Evolutionary conservation across 2,797 vertebrate species (phyloP), one percentile per base, ranked within the genome.

Genomic region (Triplophysa bombifrons): DNA sequence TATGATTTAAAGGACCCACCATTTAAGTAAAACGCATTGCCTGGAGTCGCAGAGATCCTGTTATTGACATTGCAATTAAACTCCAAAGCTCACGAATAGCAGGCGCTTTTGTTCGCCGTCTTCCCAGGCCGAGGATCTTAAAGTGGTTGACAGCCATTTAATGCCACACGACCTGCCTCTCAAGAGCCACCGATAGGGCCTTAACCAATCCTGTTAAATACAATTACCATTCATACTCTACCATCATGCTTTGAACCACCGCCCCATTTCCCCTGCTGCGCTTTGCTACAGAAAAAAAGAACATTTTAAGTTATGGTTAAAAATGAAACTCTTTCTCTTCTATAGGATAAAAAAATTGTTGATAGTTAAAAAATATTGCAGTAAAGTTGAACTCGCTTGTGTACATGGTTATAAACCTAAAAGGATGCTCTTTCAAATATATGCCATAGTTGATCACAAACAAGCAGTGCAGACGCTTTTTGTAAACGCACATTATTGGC

Each of bases 81-180:
- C 76, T 64, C 34, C 11, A 77, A 83, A 55, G 73, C 80, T 77
- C 38, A 71, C 84, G 55, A 78, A 78, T 68, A 68, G 80, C 74
- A 83, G 74, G 84, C 80, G 85, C 85, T 85, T 85, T 83, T 25
- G 87, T 87, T 85, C 46, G 82, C 83, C 78, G 89, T 87, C 88
- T 90, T 92, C 90, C 88, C 91, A 92, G 90, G 88, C 90, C 86
- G 84, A 82, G 86, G 74, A 85, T 89, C 90, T 91, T 91, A 91
- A 89, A 91, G 88, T 86, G 85, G 85, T 88, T 93, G 93, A 93
- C 92, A 93, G 92, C 90, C 92, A 90, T 93, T 94, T 94, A 94
- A 93, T 92, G 92, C 91, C 91, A 92, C 91, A 91, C 88, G 88
- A 92, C 92, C 93, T 89, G 91, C 79, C 92, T 92, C 91, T 92